phyloP scores from a whole-genome alignment of 2,113 vertebrate genomes.

The Stegastes partitus region DNA sequence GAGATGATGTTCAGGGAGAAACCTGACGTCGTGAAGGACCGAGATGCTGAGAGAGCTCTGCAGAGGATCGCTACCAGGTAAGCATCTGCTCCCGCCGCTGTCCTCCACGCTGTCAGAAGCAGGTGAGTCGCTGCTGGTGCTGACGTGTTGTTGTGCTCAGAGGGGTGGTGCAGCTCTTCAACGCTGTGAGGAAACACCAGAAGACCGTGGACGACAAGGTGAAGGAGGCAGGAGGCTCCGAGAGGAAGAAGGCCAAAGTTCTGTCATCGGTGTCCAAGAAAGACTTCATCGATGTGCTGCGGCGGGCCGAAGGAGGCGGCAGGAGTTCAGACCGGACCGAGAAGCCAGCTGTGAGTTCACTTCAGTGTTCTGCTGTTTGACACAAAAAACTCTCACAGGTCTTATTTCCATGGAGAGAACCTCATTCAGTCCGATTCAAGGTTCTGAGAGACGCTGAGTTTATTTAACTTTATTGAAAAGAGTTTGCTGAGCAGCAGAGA shows the following conservation, averaged over 20 bases:
- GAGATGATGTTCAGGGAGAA: conserved; percentile 95
- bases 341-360: conserved; percentile 78
- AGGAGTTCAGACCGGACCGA: conserved; percentile 37
- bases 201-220: conserved; percentile 88
- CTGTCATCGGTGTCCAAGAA: conserved; percentile 92
- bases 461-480: too few relatives aligned
- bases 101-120: background rate
- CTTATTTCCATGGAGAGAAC: too few relatives aligned
- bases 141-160: conserved; percentile 68
- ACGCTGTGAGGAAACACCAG: conserved; percentile 93
- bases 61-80: conserved; percentile 94
- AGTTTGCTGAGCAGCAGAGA: too few relatives aligned
- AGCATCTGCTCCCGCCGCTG: background rate
- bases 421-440: too few relatives aligned
- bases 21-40: conserved; percentile 90
- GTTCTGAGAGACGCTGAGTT: too few relatives aligned
- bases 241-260: conserved; percentile 91
- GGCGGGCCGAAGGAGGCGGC: conserved; percentile 77
- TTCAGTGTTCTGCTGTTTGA: too few relatives aligned
- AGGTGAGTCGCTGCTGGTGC: background rate
- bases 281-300: conserved; percentile 93
- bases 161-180: conserved; percentile 96
- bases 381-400: too few relatives aligned
- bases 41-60: conserved; percentile 89
- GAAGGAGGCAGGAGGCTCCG: conserved; percentile 88